Base-by-base conservation (phyloP, 2,888 invertebrate species). In the Cataglyphis rosenhaueri region DNA sequence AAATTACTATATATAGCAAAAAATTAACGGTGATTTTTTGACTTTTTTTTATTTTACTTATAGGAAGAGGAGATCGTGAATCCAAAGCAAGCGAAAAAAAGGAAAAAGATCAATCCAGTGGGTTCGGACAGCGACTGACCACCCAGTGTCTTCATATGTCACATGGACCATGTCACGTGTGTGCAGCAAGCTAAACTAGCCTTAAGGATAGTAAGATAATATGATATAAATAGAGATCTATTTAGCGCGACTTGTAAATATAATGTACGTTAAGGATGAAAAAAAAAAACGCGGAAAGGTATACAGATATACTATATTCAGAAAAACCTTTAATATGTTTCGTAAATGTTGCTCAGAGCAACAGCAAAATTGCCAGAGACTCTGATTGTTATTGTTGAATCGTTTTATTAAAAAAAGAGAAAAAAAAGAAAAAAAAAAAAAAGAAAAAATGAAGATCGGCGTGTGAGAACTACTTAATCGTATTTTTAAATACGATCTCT, bases 81-180 rank as follows among this genome's bases (percentile, higher is more conserved):
- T 95, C 97, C 97, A 92, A 98, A 98, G 95, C 97, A 97, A 95
- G 97, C 98, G 86, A 98, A 98, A 95, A 97, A 98, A 94, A 96
- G 98, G 95, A 98, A 98, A 97, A 98, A 98, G 96, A 94, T 95
- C 71, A 95, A 95, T 89, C 93, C 94, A 78, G 97, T 97, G 83
- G 97, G 97, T 94, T 98, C 98, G 89, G 98, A 98, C 95, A 98
- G 98, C 95, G 98, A 98, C 96, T 98, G 97, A 98, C 97, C 94
- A 93, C 92, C 93, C 92, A 93, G 94, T 94, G 94, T 94, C 92
- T 94, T 93, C 92, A 93, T 89, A 92, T 90, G 91, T 93, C 91
- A 92, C 92, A 93, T 92, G 92, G 93, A 94, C 93, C 93, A 93
- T 90, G 88, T 92, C 88, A 92, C 90, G 92, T 93, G 94, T 93